Conservation (phyloP, 2,888 invertebrate species). For the Endotricha flammealis region DNA sequence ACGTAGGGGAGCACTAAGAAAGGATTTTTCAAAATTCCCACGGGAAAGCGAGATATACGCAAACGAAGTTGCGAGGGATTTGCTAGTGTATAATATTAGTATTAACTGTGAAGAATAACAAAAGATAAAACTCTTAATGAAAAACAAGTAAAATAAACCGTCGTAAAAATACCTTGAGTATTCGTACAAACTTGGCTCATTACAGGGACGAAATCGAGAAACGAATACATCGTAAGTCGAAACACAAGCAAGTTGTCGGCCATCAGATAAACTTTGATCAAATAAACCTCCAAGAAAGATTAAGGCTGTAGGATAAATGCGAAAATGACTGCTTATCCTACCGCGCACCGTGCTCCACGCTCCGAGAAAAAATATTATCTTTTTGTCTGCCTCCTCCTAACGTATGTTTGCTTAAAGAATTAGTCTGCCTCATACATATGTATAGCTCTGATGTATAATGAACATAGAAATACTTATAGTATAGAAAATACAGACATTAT, state of each 20-base stretch:
- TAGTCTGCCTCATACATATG: constrained; percentile 6
- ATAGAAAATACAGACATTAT: too few relatives aligned
- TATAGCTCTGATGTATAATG: too few relatives aligned
- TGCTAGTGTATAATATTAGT: too few relatives aligned
- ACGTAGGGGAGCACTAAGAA: too few relatives aligned
- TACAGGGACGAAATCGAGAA: constrained; percentile 6
- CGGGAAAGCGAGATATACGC: too few relatives aligned
- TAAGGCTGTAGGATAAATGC: constrained; percentile 4
- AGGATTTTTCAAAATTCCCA: too few relatives aligned
- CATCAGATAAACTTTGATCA: constrained; percentile 18
- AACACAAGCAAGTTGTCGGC: constrained; percentile 9
- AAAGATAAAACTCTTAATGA: too few relatives aligned
- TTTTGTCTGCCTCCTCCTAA: constrained; percentile 5
- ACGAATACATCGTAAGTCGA: constrained; percentile 8
- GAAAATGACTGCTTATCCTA: constrained; percentile 1
- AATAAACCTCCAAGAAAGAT: constrained; percentile 15
- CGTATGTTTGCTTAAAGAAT: constrained; percentile 2
- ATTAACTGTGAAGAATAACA: too few relatives aligned
- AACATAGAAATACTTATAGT: too few relatives aligned
- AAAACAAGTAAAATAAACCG: too few relatives aligned
- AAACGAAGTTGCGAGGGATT: too few relatives aligned
- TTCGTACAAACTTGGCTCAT: constrained; percentile 10
- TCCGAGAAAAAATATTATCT: constrained; percentile 5
- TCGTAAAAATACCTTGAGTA: too few relatives aligned
- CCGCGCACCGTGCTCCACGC: constrained; percentile 3